Evolutionary conservation across 2,888 invertebrate species (phyloP), one percentile per base, ranked within the genome.

Genomic region (Mycalesis mineus): DNA sequence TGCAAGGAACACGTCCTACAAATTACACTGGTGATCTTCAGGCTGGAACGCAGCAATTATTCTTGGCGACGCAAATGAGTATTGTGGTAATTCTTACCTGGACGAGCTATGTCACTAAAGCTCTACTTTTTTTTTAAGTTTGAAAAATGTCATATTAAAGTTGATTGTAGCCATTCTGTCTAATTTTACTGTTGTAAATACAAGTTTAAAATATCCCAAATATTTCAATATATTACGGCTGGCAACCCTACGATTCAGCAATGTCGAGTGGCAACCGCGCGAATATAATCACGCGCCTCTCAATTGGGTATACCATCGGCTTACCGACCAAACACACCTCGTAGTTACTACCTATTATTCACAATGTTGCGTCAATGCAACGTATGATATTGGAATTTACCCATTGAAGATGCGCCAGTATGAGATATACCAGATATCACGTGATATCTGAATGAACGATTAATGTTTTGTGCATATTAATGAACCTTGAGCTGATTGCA

Each of bases 201-300:
- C n/a, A n/a, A n/a, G n/a, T 4, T 22, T 22, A 22, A 22, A 22
- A 4, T 4, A 4, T 22, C 5, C 5, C 22, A 5, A 22, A 22
- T 22, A 22, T 22, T 22, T 22, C 22, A 5, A 5, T 4, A 22
- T 22, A 22, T 22, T 22, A 22, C 22, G 2, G 11, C 13, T 33
- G 47, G 9, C 7, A 47, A 15, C 47, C 55, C 58, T 42, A 41
- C 17, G 15, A 3, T 42, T 15, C 17, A 59, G 59, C 57, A 51
- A 62, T 62, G 62, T 62, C 57, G 59, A 62, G 62, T 58, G 50
- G 50, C 36, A 11, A 11, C 59, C 57, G 15, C 51, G 51, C 40
- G 51, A 51, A 7, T 42, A 57, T 57, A 50, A 60, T 53, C 60
- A 45, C 36, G 41, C 50, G 54, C 54, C 47, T 55, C 45, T 47